Conservation (phyloP, 2,888 invertebrate species). For the Melolontha melolontha region DNA sequence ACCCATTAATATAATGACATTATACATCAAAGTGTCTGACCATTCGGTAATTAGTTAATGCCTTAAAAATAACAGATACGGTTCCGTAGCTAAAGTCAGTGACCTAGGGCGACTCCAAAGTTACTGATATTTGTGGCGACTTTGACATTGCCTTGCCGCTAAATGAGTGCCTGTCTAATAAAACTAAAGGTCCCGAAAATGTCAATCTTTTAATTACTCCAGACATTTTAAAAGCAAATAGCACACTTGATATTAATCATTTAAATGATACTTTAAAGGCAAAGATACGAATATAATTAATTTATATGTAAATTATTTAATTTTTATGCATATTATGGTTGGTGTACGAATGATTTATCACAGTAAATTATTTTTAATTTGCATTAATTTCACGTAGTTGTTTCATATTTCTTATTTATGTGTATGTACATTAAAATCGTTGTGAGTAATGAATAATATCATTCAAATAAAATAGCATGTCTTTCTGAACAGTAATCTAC, state of each 20-base stretch:
- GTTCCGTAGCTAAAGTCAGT: constrained; percentile 44
- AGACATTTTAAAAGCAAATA: constrained; percentile 39
- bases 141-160: constrained; percentile 47
- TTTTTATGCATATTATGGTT: neutral
- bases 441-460: too few species aligned
- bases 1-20: constrained; percentile 28
- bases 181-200: constrained; percentile 53
- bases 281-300: neutral
- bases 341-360: neutral
- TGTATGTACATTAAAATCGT: too few species aligned
- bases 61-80: constrained; percentile 31
- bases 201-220: constrained; percentile 55
- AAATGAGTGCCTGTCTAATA: constrained; percentile 46
- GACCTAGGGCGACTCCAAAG: constrained; percentile 47
- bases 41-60: constrained; percentile 42
- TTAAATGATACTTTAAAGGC: constrained; percentile 9
- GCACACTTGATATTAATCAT: constrained; percentile 5
- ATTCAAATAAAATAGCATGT: too few species aligned
- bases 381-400: neutral
- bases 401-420: too few species aligned
- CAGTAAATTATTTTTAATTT: neutral
- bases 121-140: constrained; percentile 52
- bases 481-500: too few species aligned
- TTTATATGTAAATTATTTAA: neutral
- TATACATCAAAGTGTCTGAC: constrained; percentile 8